These are phyloP conservation scores for Xerus inauris DNA, from an alignment of 2,113 vertebrate species.

Conservation along the genomic window DNA sequence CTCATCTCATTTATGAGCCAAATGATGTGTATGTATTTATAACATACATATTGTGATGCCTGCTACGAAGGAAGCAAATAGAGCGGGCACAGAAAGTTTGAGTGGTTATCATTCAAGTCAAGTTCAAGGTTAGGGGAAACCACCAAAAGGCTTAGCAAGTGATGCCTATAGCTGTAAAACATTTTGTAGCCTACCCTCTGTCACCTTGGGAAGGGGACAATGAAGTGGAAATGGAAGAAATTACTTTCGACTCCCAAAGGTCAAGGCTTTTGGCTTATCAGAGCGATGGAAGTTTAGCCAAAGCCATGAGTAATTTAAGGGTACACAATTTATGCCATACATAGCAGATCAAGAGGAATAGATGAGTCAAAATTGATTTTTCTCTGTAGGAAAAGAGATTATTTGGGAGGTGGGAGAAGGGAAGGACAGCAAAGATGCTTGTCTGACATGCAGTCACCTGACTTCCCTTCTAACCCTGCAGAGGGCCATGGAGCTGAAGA, in stretches of 20 bases:
- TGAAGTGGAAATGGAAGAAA: neutral
- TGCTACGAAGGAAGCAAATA: neutral
- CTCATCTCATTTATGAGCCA: neutral
- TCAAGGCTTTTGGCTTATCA: neutral
- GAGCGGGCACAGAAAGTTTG: neutral
- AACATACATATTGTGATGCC: neutral
- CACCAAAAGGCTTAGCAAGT: neutral
- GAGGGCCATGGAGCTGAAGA: neutral
- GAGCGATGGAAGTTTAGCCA: neutral
- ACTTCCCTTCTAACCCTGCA: neutral
- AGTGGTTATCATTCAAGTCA: neutral
- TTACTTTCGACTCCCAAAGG: constrained; percentile 32
- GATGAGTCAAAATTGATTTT: constrained; percentile 15
- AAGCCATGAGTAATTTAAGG: constrained; percentile 3
- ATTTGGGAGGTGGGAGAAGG: neutral
- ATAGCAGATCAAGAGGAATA: constrained; percentile 8
- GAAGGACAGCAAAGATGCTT: constrained; percentile 14
- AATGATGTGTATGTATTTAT: neutral
- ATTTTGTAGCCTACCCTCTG: neutral
- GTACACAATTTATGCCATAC: neutral
- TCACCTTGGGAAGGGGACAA: neutral
- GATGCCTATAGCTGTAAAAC: neutral
- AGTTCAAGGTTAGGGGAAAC: neutral
- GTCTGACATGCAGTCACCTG: neutral
- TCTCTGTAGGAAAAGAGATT: constrained; percentile 48